Conservation (phyloP, 2,888 invertebrate species). For the Dione juno region DNA sequence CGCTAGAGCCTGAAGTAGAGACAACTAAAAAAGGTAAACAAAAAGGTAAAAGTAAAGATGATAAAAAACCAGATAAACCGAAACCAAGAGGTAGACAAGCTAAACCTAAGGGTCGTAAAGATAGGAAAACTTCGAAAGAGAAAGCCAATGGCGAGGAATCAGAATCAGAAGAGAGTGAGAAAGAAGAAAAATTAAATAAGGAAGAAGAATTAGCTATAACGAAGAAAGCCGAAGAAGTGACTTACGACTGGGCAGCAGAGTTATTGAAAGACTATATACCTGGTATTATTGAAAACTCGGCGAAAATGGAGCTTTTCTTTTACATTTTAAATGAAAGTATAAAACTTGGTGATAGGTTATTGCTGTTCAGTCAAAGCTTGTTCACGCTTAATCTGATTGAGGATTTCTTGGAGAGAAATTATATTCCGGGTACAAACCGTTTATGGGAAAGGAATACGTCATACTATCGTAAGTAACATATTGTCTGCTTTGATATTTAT, state of each 20-base stretch:
- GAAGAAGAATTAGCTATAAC: slow-evolving; percentile 82
- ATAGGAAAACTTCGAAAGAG: slow-evolving; percentile 75
- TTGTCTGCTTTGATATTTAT: no score
- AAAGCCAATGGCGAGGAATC: slow-evolving; percentile 81
- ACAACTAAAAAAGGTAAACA: slow-evolving; percentile 62
- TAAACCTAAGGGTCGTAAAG: slow-evolving; percentile 75
- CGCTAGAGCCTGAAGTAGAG: slow-evolving; percentile 65
- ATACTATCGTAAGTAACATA: slow-evolving; percentile 92
- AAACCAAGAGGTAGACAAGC: slow-evolving; percentile 64
- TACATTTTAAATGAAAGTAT: slow-evolving; percentile 95
- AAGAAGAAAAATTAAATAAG: slow-evolving; percentile 84
- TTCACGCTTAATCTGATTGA: slow-evolving; percentile 97
- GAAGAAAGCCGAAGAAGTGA: slow-evolving; percentile 91
- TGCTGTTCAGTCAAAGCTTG: slow-evolving; percentile 98
- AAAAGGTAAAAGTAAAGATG: slow-evolving; percentile 63
- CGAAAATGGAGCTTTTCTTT: slow-evolving; percentile 97
- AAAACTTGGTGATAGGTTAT: slow-evolving; percentile 92
- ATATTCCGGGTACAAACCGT: slow-evolving; percentile 86
- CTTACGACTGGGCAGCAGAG: slow-evolving; percentile 94
- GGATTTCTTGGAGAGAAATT: slow-evolving; percentile 91
- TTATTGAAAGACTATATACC: slow-evolving; percentile 93
- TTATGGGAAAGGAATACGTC: slow-evolving; percentile 93
- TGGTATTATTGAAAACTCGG: slow-evolving; percentile 95
- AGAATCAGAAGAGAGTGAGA: slow-evolving; percentile 81
- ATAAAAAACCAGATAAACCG: slow-evolving; percentile 63